Evolutionary conservation across 2,113 vertebrate species (phyloP), one percentile per base, ranked within the genome.

Genomic region (Gopherus flavomarginatus): DNA sequence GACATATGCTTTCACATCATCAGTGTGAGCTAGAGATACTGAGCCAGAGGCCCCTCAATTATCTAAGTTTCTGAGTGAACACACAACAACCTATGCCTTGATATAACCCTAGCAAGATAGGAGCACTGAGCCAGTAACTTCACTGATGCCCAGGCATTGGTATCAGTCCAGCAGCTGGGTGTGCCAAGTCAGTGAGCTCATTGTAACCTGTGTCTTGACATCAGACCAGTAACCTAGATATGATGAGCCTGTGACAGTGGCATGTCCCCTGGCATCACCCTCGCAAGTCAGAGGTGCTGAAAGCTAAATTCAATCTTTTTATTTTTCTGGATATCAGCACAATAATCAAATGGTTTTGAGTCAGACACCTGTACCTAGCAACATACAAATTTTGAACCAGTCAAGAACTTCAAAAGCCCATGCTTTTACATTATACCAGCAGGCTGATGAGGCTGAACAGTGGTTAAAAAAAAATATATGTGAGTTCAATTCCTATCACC

Each of bases 101-200:
- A 59, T 59, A 59, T 29, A 26, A 27, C 11, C 57, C 11, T 27
- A 59, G 57, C 57, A 59, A 29, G 57, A 59, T 29, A 59, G 26
- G 57, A 13, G 57, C 57, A 59, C 24, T 59, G 57, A 29, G 27
- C 26, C 2, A 10, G 57, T 27, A 29, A 29, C 57, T 29, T 29
- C 4, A 29, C 5, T 59, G 57, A 59, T 59, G 57, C 26, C 57
- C 57, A 59, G 29, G 57, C 27, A 4, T 29, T 59, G 77, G 2
- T 19, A 56, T 65, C 17, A 49, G 1, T 3, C 6, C 9, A 50
- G 11, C 0, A 1, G 16, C 47, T 87, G 27, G n/a, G 5, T 5
- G 19, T n/a, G 3, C 78, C 47, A 5, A 57, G 6, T 3, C 69
- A 79, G 8, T 17, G 27, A 95, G 83, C 42, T 65, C 24, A 56